Conservation (phyloP, 2,797 vertebrate species). For the Chloroceryle inda region DNA sequence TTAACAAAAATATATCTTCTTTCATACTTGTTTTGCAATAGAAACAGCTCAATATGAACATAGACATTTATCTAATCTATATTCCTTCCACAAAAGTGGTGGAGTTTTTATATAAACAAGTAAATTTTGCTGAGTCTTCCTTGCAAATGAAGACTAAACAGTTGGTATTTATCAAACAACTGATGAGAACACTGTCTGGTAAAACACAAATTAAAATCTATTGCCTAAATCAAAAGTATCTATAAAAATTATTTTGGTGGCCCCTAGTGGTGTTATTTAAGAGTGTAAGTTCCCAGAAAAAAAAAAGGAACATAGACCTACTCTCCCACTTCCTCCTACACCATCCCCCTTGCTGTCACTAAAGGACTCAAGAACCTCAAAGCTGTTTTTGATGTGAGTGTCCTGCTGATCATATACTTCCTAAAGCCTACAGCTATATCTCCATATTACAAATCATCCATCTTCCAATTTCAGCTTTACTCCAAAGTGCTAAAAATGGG, state of each 20-base stretch:
- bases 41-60: neutral
- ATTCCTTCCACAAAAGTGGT: neutral
- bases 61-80: neutral
- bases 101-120: neutral
- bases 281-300: neutral
- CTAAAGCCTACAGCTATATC: neutral
- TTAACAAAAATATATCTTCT: neutral
- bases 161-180: conserved; percentile 39
- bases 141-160: neutral
- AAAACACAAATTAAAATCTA: neutral
- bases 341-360: neutral
- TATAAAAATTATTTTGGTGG: neutral
- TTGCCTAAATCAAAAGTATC: neutral
- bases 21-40: neutral
- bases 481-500: neutral
- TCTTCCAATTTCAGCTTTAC: neutral
- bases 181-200: neutral
- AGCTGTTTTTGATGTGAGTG: neutral
- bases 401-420: neutral
- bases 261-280: neutral
- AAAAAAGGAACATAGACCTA: neutral
- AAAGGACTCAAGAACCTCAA: neutral
- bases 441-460: neutral
- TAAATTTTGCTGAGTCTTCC: neutral
- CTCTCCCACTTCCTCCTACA: neutral